Conservation (phyloP, 2,888 invertebrate genomes). For the Chironomus tentans region DNA sequence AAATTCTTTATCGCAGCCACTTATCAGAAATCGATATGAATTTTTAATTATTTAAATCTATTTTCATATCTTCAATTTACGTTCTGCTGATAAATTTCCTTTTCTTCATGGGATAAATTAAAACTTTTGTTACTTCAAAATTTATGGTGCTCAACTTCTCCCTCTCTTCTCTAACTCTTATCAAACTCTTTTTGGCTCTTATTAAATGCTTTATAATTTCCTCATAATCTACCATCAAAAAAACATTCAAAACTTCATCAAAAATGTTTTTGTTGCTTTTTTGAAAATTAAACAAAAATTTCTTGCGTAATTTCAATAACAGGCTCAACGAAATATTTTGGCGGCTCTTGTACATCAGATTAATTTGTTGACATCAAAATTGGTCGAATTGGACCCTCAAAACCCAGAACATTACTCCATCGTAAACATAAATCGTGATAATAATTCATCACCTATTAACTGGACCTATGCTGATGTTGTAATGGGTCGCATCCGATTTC, state of each 20-base stretch:
- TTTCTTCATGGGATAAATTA: not conserved
- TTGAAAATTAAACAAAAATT: conserved; percentile 17
- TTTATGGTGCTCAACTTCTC: not conserved
- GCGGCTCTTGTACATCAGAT: conserved; percentile 60
- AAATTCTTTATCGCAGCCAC: conserved; percentile 30
- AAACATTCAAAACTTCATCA: not conserved
- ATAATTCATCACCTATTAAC: conserved; percentile 39
- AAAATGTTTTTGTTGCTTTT: conserved; percentile 9
- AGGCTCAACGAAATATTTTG: conserved; percentile 55
- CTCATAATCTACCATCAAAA: not conserved
- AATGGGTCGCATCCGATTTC: conserved; percentile 43
- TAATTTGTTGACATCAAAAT: conserved; percentile 60
- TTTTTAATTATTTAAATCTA: conserved; percentile 41
- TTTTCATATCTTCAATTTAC: conserved; percentile 31
- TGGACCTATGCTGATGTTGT: conserved; percentile 61
- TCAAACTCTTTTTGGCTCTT: not conserved
- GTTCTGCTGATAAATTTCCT: conserved; percentile 32
- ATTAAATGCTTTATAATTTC: not conserved
- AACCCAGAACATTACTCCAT: conserved; percentile 18
- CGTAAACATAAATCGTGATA: conserved; percentile 37
- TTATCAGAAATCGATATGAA: conserved; percentile 30
- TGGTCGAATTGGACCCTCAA: conserved; percentile 68
- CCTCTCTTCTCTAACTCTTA: not conserved
- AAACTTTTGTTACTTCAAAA: not conserved
- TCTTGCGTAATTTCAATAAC: conserved; percentile 36